Evolutionary conservation across 2,888 invertebrate genomes (phyloP), one percentile per base, ranked within the genome.

Genomic region (Gerris lacustris): DNA sequence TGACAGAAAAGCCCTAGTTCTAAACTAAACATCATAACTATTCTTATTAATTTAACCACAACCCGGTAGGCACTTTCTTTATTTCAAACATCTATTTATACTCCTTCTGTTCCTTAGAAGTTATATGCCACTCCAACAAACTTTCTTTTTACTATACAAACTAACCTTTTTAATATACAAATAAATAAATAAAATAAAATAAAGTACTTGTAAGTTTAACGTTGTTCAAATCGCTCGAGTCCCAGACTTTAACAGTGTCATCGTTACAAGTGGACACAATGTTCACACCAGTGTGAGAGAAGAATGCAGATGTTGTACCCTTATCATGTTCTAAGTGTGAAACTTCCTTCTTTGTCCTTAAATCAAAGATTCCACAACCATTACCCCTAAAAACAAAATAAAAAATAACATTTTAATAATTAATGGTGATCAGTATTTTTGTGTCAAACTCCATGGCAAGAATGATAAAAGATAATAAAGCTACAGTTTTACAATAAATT

Each of bases 241-340:
- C 55, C 11, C 15, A 15, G 55, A 55, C 55, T 55, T 55, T 55
- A 55, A 82, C 71, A 47, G 74, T 76, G 72, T 82, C 78, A 74
- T 82, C 81, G 69, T 78, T 74, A 6, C 79, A 79, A 5, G 80
- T 80, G 9, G 81, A 77, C 1, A 82, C 75, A 31, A 82, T 77
- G n/a, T 77, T 77, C 45, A 78, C 77, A 31, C 82, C 82, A 44
- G 79, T 67, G 0, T 80, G 80, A 15, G 82, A 82, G 76, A 82
- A 82, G 73, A 80, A 82, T 2, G 81, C 82, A 73, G 80, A 79
- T 45, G 78, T 77, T 2, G 81, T 74, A 15, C 76, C 78, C 67
- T 74, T 76, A 7, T 76, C 62, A 63, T 75, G 74, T 45, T 73
- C 74, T 47, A 80, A 76, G 64, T 67, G 64, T 45, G 71, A 69